Base-by-base conservation (phyloP, 1,140 invertebrate genomes). In the Riptortus pedestris region DNA sequence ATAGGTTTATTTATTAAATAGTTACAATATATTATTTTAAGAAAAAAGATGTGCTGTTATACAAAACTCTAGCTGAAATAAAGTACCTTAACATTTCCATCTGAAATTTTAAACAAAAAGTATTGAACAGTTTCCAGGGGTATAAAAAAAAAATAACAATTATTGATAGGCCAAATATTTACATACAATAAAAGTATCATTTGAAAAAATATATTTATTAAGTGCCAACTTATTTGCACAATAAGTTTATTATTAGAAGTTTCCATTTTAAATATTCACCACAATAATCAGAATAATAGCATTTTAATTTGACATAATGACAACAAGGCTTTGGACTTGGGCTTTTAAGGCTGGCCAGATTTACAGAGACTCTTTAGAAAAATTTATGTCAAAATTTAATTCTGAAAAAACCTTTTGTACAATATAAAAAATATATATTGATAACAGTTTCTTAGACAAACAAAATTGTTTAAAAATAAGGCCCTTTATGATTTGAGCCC, bases 341-440 rank as follows among this genome's bases (percentile, higher is more conserved):
- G 51, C 51, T 55, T 55, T n/a, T 47, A 47, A 47, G 45, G 45
- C 45, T 47, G 45, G 45, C 45, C 45, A 47, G 51, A 55, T 26
- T 24, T 9, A 26, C 2, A 55, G 12, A 24, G 51, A 24, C 26
- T 24, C 51, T 24, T 2, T 26, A 55, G 51, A 55, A 55, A 55
- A 55, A 24, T 55, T 55, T 18, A 16, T 55, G 51, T 55, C 16
- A 55, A 24, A 7, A 24, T 55, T 55, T 55, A 24, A 55, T 18
- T 55, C 1, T 27, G 51, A 27, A 55, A 55, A 22, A 3, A 24
- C 16, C 22, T 24, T 55, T 55, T 55, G 22, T 55, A 22, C 51
- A 55, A 55, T 55, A 55, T 55, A 55, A 55, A 55, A 55, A 55
- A 55, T 55, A 55, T 55, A 55, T 24, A 55, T 55, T 55, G 18